Conservation (phyloP, 2,113 vertebrate genomes). For the Harpagus bidentatus region DNA sequence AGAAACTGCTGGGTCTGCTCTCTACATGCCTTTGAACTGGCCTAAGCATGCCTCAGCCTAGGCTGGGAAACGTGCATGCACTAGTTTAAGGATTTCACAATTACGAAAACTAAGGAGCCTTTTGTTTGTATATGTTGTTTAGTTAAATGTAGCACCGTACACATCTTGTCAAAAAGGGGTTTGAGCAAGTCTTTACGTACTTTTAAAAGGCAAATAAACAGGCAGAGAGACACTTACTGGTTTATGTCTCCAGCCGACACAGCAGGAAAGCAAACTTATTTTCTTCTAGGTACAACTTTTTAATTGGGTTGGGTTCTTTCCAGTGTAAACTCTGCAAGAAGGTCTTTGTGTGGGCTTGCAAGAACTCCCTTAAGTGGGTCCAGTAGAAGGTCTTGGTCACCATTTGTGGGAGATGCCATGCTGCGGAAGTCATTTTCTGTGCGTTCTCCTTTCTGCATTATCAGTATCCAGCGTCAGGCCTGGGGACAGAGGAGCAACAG, state of each 20-base stretch:
- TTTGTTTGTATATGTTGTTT: conserved; percentile 7
- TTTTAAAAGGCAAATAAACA: not conserved
- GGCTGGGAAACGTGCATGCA: not conserved
- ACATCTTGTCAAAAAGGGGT: not conserved
- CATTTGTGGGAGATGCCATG: not conserved
- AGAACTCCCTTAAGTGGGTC: not conserved
- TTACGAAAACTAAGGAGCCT: conserved; percentile 1
- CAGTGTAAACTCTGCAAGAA: not conserved
- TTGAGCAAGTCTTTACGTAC: not conserved
- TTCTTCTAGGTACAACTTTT: conserved; percentile 10
- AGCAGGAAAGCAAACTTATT: not conserved
- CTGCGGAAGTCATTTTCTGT: not conserved
- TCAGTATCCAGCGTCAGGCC: not conserved
- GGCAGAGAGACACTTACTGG: not conserved
- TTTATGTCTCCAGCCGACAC: not conserved
- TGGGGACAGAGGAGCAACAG: not conserved
- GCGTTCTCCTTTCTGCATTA: not conserved
- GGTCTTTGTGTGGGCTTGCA: not conserved
- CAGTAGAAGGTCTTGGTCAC: not conserved
- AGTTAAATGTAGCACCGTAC: not conserved
- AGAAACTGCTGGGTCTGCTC: conserved; percentile 35
- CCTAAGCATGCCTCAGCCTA: conserved; percentile 38
- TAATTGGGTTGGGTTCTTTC: not conserved
- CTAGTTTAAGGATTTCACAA: conserved; percentile 50
- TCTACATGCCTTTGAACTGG: conserved; percentile 34